Conservation (phyloP, 2,888 invertebrate genomes). For the Rhamphomyia laevipes region DNA sequence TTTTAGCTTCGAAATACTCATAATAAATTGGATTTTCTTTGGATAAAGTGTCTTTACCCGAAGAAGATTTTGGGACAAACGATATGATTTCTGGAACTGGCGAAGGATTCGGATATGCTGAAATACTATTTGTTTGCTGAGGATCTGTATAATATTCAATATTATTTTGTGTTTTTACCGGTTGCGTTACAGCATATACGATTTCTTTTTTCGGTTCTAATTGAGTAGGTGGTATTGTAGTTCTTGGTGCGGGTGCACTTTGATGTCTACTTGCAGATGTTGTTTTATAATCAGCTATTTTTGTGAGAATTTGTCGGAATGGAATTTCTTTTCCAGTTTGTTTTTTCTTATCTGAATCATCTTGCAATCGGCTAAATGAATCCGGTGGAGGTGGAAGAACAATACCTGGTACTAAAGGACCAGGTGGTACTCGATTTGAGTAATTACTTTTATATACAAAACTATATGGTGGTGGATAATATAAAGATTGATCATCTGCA, state of each 20-base stretch:
- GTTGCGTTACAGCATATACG: background rate
- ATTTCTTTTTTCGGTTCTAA: conserved; percentile 34
- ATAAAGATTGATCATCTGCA: conserved; percentile 84
- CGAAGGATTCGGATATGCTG: conserved; percentile 43
- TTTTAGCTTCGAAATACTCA: conserved; percentile 35
- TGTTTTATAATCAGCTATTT: conserved; percentile 23
- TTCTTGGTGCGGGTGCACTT: conserved; percentile 32
- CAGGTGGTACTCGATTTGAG: conserved; percentile 61
- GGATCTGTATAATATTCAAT: background rate
- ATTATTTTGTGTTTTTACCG: background rate
- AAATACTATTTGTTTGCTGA: conserved; percentile 13
- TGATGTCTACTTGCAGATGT: conserved; percentile 35
- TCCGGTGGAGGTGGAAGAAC: conserved; percentile 79
- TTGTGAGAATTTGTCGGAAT: conserved; percentile 24
- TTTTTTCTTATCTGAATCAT: conserved; percentile 30
- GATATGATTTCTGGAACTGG: conserved; percentile 25
- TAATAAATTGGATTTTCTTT: conserved; percentile 37
- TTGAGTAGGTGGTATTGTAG: conserved; percentile 35
- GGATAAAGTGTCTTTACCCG: conserved; percentile 22
- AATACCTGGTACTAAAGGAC: conserved; percentile 79
- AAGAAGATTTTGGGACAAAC: conserved; percentile 25
- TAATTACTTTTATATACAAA: conserved; percentile 73
- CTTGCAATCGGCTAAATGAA: conserved; percentile 65
- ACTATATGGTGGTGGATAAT: conserved; percentile 85
- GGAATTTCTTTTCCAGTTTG: conserved; percentile 18